Conservation (phyloP, 92 coral and sea anemone species). For the Siderastrea siderea region DNA sequence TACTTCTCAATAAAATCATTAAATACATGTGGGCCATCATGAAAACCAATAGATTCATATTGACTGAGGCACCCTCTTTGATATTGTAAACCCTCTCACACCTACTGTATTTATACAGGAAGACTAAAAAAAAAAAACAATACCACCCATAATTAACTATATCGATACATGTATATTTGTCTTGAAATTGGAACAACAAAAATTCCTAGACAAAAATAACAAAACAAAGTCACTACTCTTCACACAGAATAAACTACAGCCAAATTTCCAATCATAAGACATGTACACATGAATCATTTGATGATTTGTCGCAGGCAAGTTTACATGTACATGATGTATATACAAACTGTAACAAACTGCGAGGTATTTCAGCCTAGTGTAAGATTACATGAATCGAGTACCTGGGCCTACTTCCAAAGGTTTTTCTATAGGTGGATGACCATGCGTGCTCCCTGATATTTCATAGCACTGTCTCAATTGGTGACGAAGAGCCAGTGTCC, state of each 20-base stretch:
- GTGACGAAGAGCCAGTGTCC: slow-evolving; percentile 63
- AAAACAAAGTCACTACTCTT: not conserved
- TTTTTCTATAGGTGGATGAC: slow-evolving; percentile 54
- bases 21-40: not conserved
- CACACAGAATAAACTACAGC: not conserved
- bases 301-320: not conserved
- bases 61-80: not conserved
- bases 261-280: not conserved
- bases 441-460: slow-evolving; percentile 52
- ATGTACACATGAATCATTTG: not conserved
- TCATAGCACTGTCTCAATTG: slow-evolving; percentile 63
- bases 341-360: no score
- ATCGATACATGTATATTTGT: not conserved
- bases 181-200: not conserved
- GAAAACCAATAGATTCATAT: not conserved
- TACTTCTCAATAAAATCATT: not conserved
- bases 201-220: not conserved
- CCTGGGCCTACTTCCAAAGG: slow-evolving; percentile 74
- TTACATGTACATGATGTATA: not conserved
- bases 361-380: not conserved
- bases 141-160: not conserved
- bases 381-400: slow-evolving; percentile 18
- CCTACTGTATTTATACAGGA: not conserved
- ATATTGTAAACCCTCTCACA: slow-evolving; percentile 4
- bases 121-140: slow-evolving; percentile 2